Conservation (phyloP, 2,888 invertebrate species). For the Fragum sueziense region DNA sequence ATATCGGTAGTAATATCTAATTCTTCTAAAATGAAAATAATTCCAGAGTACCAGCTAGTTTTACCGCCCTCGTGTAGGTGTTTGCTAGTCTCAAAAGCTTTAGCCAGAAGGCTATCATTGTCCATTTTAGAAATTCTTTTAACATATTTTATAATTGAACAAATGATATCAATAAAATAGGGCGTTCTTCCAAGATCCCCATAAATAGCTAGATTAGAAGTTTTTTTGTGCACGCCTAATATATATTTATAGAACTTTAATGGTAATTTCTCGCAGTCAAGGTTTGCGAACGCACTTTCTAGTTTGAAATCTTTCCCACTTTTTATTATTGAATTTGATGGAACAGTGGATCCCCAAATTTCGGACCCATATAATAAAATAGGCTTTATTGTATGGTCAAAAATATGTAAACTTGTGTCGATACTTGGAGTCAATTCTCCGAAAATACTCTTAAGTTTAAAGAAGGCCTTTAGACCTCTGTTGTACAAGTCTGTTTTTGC, state of each 20-base stretch:
- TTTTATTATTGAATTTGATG: neutral
- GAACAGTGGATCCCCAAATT: slow-evolving; percentile 1
- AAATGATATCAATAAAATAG: neutral
- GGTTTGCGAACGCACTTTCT: too few species aligned
- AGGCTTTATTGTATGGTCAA: slow-evolving; percentile 2
- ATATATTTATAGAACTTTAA: neutral
- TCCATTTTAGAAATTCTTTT: neutral
- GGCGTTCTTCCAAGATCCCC: neutral
- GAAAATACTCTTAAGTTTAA: slow-evolving; percentile 8
- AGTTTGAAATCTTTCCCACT: neutral
- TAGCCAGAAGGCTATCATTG: neutral
- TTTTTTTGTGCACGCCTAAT: neutral
- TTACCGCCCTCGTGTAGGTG: neutral
- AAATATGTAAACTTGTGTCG: neutral
- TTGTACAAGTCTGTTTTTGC: neutral
- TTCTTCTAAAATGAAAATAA: neutral
- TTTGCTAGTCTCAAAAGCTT: slow-evolving; percentile 4
- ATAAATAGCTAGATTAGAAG: neutral
- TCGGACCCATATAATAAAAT: slow-evolving; percentile 2
- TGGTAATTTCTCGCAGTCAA: neutral
- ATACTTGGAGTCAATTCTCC: neutral
- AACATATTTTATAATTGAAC: slow-evolving; percentile 7
- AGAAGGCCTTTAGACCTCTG: neutral
- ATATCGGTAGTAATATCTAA: neutral
- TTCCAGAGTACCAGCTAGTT: neutral